Percentiles rank a stretch among this genome's conserved stretches.
Evolutionary conservation across 2,888 invertebrate species (phyloP).

Genomic region (Phengaris arion): DNA sequence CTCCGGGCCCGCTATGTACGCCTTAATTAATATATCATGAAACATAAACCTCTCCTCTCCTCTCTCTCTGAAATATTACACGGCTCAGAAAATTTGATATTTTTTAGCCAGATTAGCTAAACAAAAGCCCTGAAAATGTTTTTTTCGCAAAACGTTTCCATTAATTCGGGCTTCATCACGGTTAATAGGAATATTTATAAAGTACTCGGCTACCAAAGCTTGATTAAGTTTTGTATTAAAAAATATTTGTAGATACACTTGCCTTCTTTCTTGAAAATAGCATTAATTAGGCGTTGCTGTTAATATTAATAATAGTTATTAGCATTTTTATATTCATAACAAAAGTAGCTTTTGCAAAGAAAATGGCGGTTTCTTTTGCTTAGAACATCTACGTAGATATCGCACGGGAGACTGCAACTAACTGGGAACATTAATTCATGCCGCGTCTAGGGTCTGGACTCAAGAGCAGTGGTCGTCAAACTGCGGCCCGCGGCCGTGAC

Average conservation of each 20-base stretch:
- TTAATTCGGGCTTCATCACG: neutral
- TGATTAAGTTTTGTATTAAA: neutral
- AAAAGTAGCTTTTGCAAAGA: no score
- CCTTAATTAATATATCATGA: constrained; percentile 74
- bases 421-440: neutral
- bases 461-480: no score
- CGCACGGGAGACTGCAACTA: no score
- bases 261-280: neutral
- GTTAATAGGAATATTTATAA: neutral
- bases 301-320: neutral
- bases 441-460: no score
- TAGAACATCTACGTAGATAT: no score
- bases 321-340: no score
- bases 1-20: constrained; percentile 55
- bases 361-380: no score
- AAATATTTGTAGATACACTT: neutral
- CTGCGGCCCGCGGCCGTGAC: no score
- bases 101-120: constrained; percentile 41
- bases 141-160: neutral
- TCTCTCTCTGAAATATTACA: constrained; percentile 60
- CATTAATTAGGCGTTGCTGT: neutral
- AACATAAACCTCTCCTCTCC: constrained; percentile 64
- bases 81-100: constrained; percentile 51
- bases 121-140: constrained; percentile 27
- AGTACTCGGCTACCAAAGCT: neutral